Base-by-base conservation (phyloP, 2,113 vertebrate species). In the Mystacornis crossleyi region DNA sequence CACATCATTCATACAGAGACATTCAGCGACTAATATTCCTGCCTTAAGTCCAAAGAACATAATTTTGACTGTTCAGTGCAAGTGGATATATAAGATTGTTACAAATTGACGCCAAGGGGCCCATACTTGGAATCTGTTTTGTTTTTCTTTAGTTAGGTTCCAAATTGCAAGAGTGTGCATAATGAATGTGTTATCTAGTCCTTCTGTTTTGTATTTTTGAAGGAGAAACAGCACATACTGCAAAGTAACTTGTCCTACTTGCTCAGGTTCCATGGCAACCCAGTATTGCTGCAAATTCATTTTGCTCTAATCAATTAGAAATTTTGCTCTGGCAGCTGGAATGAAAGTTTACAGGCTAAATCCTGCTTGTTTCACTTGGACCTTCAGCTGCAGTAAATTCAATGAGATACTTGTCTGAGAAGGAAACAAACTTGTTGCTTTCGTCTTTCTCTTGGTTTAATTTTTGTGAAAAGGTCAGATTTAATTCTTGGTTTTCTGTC, bases 151-250 rank as follows among this genome's bases (percentile, higher is more conserved):
- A 93, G 82, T 96, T 94, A 84, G 71, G 66, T 92, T 94, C 86
- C 67, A 96, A 96, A 95, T 45, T 81, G 80, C 86, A 93, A 81
- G 80, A 81, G 61, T 93, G 86, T 72, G 94, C 92, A 93, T 96
- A 96, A 97, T 94, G 96, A 96, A 96, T 79, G 82, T 64, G 90
- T 91, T 96, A 96, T 96, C 96, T 97, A 74, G 96, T 97, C 95
- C 95, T 96, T 94, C 96, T 97, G 96, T 33, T 94, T 94, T 84
- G 73, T 94, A 57, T 95, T 96, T 97, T 86, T 92, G 93, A 97
- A 96, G 86, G 88, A 93, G 93, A 97, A 94, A 90, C 65, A 90
- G 92, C 82, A 89, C 86, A 97, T 92, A 67, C 90, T 18, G 20
- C 90, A 71, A 86, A 95, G 80, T 47, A 80, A 67, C 82, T 96